phyloP scores from a whole-genome alignment of 2,113 vertebrate genomes.

The Reinhardtius hippoglossoides region DNA sequence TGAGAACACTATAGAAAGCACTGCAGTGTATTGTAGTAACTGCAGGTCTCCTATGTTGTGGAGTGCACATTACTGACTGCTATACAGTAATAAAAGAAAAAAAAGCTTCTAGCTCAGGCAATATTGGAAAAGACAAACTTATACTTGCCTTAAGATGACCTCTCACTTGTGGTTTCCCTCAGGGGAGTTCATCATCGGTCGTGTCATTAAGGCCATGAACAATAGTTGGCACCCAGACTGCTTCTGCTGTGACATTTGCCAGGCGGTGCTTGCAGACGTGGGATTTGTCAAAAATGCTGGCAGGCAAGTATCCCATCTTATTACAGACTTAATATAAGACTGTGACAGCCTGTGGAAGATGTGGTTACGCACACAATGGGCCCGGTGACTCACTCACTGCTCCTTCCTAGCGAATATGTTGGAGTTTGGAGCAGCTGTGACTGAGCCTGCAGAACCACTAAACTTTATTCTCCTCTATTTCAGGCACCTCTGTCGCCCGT shows the following conservation, averaged over 20 bases:
- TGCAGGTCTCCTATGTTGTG: not conserved
- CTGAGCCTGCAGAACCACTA: not conserved
- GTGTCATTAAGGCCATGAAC: conserved; percentile 99
- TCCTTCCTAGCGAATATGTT: conserved; percentile 20
- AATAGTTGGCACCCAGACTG: conserved; percentile 99
- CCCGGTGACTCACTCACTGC: conserved; percentile 19
- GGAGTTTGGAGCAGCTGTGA: conserved; percentile 17
- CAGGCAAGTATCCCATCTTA: conserved; percentile 83
- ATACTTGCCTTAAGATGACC: conserved; percentile 21
- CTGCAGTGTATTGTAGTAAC: conserved; percentile 23
- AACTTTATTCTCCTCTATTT: conserved; percentile 8
- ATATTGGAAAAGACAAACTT: conserved; percentile 23
- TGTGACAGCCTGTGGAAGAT: conserved; percentile 35
- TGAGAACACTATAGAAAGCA: conserved; percentile 40
- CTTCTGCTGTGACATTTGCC: conserved; percentile 97
- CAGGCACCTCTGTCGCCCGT: conserved; percentile 96
- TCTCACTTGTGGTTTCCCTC: conserved; percentile 47
- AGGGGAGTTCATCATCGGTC: conserved; percentile 99
- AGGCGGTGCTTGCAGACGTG: conserved; percentile 93
- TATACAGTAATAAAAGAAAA: not conserved
- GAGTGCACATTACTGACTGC: conserved; percentile 2
- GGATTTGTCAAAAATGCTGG: conserved; percentile 99
- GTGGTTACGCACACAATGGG: conserved; percentile 21
- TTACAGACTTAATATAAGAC: conserved; percentile 43
- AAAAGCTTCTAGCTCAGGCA: not conserved